These are phyloP conservation scores for Chaetophractus vellerosus DNA, from an alignment of 2,797 vertebrate species.

Conservation along the genomic window DNA sequence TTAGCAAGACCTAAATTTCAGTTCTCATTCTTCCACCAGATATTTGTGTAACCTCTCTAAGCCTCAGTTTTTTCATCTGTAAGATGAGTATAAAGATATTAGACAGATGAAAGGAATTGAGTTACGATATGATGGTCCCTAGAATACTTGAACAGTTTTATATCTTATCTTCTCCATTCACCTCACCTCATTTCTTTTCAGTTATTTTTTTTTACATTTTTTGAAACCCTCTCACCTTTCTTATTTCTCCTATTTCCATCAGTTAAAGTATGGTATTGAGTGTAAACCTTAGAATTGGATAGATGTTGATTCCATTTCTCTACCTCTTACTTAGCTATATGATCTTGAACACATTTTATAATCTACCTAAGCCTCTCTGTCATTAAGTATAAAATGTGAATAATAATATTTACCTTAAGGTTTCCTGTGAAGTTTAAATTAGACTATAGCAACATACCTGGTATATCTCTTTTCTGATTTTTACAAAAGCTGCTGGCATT, in stretches of 20 bases:
- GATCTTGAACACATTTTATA: not conserved
- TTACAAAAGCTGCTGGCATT: not conserved
- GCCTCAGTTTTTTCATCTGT: not conserved
- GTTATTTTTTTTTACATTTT: conserved; percentile 3
- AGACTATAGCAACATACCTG: not conserved
- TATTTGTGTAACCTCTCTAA: not conserved
- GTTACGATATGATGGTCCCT: too few relatives aligned
- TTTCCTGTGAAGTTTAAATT: not conserved
- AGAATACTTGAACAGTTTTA: not conserved
- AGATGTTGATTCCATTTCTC: not conserved
- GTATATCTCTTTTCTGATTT: not conserved
- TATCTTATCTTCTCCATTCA: not conserved
- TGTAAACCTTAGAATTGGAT: not conserved
- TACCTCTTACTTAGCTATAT: not conserved
- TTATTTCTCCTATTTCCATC: not conserved
- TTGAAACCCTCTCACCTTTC: not conserved
- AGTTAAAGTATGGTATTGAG: not conserved
- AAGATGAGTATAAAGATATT: not conserved
- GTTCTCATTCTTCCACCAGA: not conserved
- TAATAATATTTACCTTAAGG: not conserved
- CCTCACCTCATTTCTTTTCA: not conserved
- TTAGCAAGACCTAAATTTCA: not conserved
- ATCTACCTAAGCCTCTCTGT: not conserved
- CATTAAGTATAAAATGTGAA: not conserved
- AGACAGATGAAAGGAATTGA: not conserved